Conservation (phyloP, 53 echinoderm and acorn worm genomes). For the Stichopus horrens region DNA sequence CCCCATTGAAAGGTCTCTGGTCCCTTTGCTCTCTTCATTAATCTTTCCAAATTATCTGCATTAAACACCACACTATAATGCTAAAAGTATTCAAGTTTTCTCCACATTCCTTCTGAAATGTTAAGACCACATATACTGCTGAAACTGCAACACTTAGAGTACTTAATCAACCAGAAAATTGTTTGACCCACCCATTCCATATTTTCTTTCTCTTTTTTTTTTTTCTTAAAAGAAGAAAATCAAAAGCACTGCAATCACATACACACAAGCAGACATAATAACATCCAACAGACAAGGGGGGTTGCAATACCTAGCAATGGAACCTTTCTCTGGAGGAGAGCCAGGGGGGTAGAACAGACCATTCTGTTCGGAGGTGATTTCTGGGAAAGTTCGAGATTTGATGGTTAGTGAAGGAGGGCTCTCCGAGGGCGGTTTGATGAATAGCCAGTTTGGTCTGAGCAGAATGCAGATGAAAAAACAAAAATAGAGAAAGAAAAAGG, state of each 20-base stretch:
- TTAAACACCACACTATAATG: too few relatives aligned
- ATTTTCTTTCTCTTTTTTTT: not conserved
- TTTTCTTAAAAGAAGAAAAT: not conserved
- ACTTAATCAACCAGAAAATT: too few relatives aligned
- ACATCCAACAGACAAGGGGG: not conserved
- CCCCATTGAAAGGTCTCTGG: too few relatives aligned
- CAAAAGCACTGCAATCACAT: not conserved
- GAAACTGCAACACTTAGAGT: too few relatives aligned
- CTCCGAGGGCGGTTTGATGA: conserved; percentile 45
- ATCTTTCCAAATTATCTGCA: too few relatives aligned
- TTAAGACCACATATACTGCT: too few relatives aligned
- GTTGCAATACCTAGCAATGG: conserved; percentile 43
- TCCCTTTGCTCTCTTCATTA: too few relatives aligned
- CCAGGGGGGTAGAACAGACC: conserved; percentile 29
- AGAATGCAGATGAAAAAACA: not conserved
- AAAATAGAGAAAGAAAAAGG: not conserved
- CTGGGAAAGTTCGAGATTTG: conserved; percentile 50
- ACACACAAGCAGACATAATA: not conserved
- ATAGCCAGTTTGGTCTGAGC: conserved; percentile 49
- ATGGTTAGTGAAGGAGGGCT: conserved; percentile 23
- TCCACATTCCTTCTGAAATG: too few relatives aligned
- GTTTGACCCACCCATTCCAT: not conserved
- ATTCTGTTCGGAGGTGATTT: conserved; percentile 24
- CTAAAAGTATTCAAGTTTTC: too few relatives aligned
- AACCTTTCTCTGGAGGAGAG: conserved; percentile 40